Percentiles rank a stretch among this genome's conserved stretches.
Conservation (phyloP, 2,113 vertebrate genomes). For the Bettongia penicillata region DNA sequence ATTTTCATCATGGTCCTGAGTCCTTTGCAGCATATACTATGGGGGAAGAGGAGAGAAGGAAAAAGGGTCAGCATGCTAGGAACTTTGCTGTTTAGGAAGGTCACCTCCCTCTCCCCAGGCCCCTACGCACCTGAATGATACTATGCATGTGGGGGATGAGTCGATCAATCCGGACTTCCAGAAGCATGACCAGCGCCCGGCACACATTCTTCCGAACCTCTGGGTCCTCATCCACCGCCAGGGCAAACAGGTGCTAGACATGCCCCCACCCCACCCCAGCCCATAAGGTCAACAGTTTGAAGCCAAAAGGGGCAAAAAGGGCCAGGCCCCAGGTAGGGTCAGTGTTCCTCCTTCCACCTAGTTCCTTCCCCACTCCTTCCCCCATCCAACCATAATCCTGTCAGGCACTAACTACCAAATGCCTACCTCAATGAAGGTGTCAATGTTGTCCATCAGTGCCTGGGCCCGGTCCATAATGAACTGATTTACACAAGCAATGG, state of each 20-base stretch:
- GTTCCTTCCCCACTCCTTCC: neutral
- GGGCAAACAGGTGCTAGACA: conserved; percentile 91
- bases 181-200: conserved; percentile 94
- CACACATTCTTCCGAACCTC: conserved; percentile 97
- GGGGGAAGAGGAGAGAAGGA: neutral
- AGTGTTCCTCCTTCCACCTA: neutral
- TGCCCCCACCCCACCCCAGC: neutral
- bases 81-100: neutral
- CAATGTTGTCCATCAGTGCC: conserved; percentile 97
- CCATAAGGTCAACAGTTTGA: neutral
- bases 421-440: conserved; percentile 95
- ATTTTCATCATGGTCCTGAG: conserved; percentile 96
- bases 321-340: neutral
- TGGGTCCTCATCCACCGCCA: conserved; percentile 94
- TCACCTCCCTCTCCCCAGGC: accelerated
- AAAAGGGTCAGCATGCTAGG: neutral
- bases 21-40: conserved; percentile 97
- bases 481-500: conserved; percentile 96
- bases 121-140: conserved; percentile 91
- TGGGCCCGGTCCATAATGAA: conserved; percentile 97
- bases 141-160: conserved; percentile 98
- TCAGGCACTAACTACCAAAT: neutral
- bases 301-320: neutral
- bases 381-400: neutral
- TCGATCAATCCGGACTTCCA: conserved; percentile 95